Base-by-base conservation (phyloP, 1,140 invertebrate genomes). In the Polyergus mexicanus region DNA sequence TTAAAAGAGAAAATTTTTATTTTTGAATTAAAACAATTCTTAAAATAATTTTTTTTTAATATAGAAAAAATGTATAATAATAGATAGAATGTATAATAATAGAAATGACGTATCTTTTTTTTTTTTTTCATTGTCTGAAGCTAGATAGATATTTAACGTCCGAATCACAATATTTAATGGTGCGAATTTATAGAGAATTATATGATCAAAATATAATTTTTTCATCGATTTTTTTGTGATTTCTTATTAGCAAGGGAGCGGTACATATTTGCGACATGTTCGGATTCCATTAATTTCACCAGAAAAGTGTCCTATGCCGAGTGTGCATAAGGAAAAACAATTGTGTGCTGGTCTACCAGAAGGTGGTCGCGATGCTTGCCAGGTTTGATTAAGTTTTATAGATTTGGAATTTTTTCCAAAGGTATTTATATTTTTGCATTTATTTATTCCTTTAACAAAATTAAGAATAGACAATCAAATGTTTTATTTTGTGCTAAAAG, bases 301-400 rank as follows among this genome's bases (percentile, higher is more conserved):
- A 3, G 72, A 87, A 2, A 63, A 88, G 47, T 93, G 92, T 22
- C 72, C 58, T 38, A 68, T 84, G 22, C 10, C 44, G 2, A 25
- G 32, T 10, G 54, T 80, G 13, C 76, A 91, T 32, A 58, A 74
- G 16, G 6, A 71, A 8, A 62, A 72, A 56, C 92, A 94, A 66
- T 88, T 97, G 16, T 97, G 96, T 90, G 96, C 96, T 16, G 96
- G 96, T 8, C 83, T 86, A 38, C 28, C 89, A 25, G 93, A 95
- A 85, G 96, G 96, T 7, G 96, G 96, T 32, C 92, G 95, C 16
- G 96, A 97, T 89, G 93, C 96, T 16, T 97, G 96, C 88, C 95
- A 96, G 86, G 96, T 94, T 90, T 47, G 81, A 74, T 56, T 66
- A 41, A 78, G 60, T 56, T 81, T 22, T 47, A 6, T 60, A 60